Percentiles rank a stretch among this genome's conserved stretches.
Evolutionary conservation across 2,888 invertebrate genomes (phyloP).

Genomic region (Agrotis ipsilon): DNA sequence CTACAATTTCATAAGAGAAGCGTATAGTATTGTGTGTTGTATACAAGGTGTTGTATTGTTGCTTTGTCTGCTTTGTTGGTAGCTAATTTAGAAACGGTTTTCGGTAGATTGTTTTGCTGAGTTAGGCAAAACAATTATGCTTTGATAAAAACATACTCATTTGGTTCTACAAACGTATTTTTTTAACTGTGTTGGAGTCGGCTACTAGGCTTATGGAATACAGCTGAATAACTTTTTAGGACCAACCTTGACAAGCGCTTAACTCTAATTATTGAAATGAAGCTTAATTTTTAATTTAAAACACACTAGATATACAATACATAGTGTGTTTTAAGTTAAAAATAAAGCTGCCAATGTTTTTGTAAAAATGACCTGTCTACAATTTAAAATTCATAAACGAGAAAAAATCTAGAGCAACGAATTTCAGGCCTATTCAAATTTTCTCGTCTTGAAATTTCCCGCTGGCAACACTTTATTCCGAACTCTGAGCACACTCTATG

Average conservation of each 20-base stretch:
- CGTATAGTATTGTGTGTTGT: constrained; percentile 20
- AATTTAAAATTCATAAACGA: constrained; percentile 18
- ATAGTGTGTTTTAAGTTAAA: too few species aligned
- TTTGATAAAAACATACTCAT: neutral
- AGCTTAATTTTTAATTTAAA: too few species aligned
- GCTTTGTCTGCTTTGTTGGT: constrained; percentile 1
- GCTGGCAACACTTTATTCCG: constrained; percentile 7
- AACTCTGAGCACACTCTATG: constrained; percentile 31
- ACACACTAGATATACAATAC: too few species aligned
- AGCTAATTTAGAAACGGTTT: constrained; percentile 10
- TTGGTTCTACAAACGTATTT: too few species aligned
- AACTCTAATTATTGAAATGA: too few species aligned
- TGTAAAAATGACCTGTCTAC: neutral
- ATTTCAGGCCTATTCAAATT: constrained; percentile 13
- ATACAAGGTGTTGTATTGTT: constrained; percentile 26
- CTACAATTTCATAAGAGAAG: constrained; percentile 47
- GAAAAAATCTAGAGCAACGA: neutral
- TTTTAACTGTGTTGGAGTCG: too few species aligned
- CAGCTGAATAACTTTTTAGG: too few species aligned
- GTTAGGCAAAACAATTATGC: neutral
- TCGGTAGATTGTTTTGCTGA: neutral
- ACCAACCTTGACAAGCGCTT: too few species aligned
- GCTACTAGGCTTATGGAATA: too few species aligned
- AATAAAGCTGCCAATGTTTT: too few species aligned
- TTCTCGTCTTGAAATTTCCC: constrained; percentile 16